These are phyloP conservation scores for Diadophis punctatus DNA, from an alignment of 2,113 vertebrate genomes.

Conservation along the genomic window DNA sequence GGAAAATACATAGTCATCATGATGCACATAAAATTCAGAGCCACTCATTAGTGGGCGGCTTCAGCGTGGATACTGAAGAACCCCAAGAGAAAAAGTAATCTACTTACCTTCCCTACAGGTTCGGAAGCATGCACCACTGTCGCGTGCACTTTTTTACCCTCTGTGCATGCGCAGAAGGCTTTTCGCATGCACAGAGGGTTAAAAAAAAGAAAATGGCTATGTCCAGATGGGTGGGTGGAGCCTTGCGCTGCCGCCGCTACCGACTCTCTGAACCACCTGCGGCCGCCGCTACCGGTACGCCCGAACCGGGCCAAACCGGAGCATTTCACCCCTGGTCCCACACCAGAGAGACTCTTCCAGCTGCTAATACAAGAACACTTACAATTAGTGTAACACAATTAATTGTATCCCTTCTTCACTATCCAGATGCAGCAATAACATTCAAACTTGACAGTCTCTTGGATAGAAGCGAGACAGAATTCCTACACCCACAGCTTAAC, in stretches of 20 bases:
- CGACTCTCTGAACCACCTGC: too few species aligned
- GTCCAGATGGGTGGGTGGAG: too few species aligned
- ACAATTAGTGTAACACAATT: not conserved
- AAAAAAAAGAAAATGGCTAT: too few species aligned
- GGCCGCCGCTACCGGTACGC: too few species aligned
- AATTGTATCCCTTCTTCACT: not conserved
- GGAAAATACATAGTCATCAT: not conserved
- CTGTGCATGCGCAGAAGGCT: too few species aligned
- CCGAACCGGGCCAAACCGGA: too few species aligned
- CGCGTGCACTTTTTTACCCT: too few species aligned
- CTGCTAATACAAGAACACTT: not conserved
- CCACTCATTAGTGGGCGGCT: not conserved
- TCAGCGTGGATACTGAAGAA: not conserved
- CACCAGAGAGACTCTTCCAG: not conserved
- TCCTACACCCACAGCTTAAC: not conserved
- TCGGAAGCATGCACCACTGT: too few species aligned
- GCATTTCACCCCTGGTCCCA: not conserved
- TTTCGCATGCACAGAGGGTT: too few species aligned
- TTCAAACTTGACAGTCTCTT: not conserved
- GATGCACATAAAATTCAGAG: not conserved
- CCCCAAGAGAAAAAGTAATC: not conserved
- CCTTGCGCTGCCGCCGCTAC: too few species aligned
- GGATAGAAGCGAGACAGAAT: not conserved
- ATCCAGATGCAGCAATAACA: not conserved
- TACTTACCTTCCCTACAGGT: too few species aligned